Evolutionary conservation across 2,888 invertebrate genomes (phyloP), one percentile per base, ranked within the genome.

Genomic region (Herminia tarsipennalis): DNA sequence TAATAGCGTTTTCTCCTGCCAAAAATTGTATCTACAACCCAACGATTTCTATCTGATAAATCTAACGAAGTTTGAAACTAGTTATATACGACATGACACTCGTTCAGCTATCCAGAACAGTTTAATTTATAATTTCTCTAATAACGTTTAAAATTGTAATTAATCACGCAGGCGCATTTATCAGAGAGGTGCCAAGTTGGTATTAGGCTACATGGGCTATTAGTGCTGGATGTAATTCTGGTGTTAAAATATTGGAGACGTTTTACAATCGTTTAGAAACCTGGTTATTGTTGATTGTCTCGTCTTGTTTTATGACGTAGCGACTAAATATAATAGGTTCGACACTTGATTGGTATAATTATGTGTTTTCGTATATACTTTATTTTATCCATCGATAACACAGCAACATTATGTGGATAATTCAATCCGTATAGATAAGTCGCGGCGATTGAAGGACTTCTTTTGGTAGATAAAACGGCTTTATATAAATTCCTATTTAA

Each of bases 241-340:
- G 9, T 33, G 8, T 12, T 33, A 45, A 56, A 45, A 45, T 21
- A 12, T 29, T 35, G 51, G 44, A 24, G 35, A 49, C 43, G 46
- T 45, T 37, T 33, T 49, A 43, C 38, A 33, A 28, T 45, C 33
- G 38, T 25, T 25, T 36, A 28, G 5, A 43, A 42, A 53, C 51
- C n/a, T 44, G 38, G 42, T 57, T 65, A 49, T 47, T 42, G 46
- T 53, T 37, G 54, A 48, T 46, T 50, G 49, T 55, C 39, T 48
- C 29, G 34, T 46, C 22, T 52, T 13, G 27, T 36, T 36, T 46
- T 36, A 62, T 40, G 35, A 41, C 27, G 28, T 16, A 21, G 22
- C 51, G 38, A 52, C 46, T 35, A 52, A 53, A 37, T 16, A 14
- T 38, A 13, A 21, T 18, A 14, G 28, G 28, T 17, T 5, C 16